Conservation (phyloP, 2,888 invertebrate species). For the Archips xylosteana region DNA sequence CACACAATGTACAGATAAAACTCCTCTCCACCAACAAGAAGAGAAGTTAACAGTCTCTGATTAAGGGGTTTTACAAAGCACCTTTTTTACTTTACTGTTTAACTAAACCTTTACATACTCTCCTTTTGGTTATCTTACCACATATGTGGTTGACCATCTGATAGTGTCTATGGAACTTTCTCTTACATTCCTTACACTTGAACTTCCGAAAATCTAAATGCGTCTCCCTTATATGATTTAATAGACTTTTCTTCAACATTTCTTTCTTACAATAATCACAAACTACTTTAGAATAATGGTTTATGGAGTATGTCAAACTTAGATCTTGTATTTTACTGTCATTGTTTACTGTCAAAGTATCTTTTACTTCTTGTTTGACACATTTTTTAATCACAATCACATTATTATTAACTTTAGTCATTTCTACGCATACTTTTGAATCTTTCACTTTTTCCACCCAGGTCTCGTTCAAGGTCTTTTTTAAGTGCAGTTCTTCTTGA, state of each 20-base stretch:
- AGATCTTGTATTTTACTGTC: conserved; percentile 31
- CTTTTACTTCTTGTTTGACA: conserved; percentile 46
- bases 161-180: conserved; percentile 62
- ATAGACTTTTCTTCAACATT: conserved; percentile 73
- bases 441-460: conserved; percentile 68
- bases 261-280: conserved; percentile 75
- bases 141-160: conserved; percentile 64
- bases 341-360: conserved; percentile 19
- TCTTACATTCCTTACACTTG: conserved; percentile 58
- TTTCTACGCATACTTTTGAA: conserved; percentile 62
- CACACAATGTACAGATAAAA: too few species aligned
- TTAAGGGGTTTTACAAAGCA: not conserved
- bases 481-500: conserved; percentile 47
- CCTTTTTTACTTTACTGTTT: not conserved
- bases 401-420: conserved; percentile 70
- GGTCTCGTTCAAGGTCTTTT: conserved; percentile 64
- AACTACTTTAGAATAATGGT: conserved; percentile 63
- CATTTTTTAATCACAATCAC: conserved; percentile 63
- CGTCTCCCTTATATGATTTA: conserved; percentile 65
- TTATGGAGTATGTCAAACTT: conserved; percentile 56
- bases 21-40: too few species aligned
- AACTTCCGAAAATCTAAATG: conserved; percentile 67
- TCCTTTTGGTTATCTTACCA: conserved; percentile 49
- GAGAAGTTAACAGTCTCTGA: not conserved
- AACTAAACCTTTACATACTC: not conserved